These are phyloP conservation scores for Lamellibrachia satsuma DNA, from an alignment of 2,888 invertebrate species.

Conservation along the genomic window DNA sequence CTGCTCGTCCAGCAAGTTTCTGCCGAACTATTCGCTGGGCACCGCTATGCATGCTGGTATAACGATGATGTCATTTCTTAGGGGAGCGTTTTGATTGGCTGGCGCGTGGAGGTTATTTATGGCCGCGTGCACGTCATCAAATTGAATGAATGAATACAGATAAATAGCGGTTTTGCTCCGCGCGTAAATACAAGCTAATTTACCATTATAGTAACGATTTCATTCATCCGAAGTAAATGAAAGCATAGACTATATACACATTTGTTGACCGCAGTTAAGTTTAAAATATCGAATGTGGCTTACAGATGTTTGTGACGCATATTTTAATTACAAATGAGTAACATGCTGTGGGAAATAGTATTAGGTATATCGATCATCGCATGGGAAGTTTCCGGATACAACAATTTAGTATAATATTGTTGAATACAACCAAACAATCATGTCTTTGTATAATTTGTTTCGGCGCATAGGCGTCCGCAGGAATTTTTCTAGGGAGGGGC, in stretches of 20 bases:
- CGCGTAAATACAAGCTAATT: not conserved
- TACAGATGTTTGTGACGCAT: not conserved
- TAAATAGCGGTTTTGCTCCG: not conserved
- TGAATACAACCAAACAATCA: too few species aligned
- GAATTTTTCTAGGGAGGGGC: too few species aligned
- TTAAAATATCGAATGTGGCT: too few species aligned
- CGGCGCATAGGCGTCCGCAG: too few species aligned
- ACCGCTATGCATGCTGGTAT: conserved; percentile 12
- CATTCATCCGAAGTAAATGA: not conserved
- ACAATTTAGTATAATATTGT: too few species aligned
- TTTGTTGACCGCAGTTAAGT: too few species aligned
- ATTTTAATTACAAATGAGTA: not conserved
- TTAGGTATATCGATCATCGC: too few species aligned
- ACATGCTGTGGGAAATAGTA: too few species aligned
- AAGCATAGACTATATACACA: not conserved
- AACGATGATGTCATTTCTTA: not conserved
- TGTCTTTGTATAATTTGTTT: too few species aligned
- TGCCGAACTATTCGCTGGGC: conserved; percentile 1
- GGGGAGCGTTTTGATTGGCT: not conserved
- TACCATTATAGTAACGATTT: not conserved
- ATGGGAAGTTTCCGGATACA: too few species aligned
- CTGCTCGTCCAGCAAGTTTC: conserved; percentile 2
- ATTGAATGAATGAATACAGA: not conserved
- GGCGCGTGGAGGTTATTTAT: not conserved
- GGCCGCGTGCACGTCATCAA: not conserved